These are phyloP conservation scores for Columba janthina DNA, from an alignment of 2,113 vertebrate genomes.

Conservation along the genomic window DNA sequence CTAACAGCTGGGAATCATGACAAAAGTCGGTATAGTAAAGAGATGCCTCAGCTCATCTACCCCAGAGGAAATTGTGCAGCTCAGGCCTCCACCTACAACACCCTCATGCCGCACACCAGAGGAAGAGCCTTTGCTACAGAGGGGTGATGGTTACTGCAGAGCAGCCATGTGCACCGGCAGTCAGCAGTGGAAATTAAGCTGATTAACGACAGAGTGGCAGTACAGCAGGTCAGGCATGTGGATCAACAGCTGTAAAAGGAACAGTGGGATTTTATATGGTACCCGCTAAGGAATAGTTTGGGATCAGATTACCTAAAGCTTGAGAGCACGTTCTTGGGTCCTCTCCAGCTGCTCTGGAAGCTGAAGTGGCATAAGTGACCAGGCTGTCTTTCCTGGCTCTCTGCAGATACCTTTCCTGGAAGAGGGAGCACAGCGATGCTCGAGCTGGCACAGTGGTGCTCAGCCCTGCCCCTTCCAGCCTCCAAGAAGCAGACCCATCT, in stretches of 20 bases:
- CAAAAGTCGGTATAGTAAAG: neutral
- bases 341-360: conserved; percentile 1
- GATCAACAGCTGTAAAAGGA: neutral
- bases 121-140: neutral
- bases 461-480: neutral
- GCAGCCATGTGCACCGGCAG: fast-evolving
- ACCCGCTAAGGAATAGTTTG: neutral
- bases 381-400: neutral
- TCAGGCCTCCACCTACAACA: neutral
- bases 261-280: neutral
- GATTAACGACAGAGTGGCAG: neutral
- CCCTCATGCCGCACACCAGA: neutral
- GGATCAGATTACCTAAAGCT: conserved; percentile 19
- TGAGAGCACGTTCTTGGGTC: neutral
- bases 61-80: neutral
- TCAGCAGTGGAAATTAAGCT: neutral
- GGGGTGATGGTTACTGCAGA: neutral
- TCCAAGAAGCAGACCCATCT: neutral
- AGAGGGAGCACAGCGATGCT: neutral
- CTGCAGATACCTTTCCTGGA: neutral
- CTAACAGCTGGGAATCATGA: neutral
- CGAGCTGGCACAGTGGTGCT: neutral
- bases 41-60: neutral
- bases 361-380: neutral
- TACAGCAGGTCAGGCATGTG: neutral